Evolutionary conservation across 2,797 vertebrate species (phyloP), one percentile per base, ranked within the genome.

Genomic region (Hydrocynus forskahlii): DNA sequence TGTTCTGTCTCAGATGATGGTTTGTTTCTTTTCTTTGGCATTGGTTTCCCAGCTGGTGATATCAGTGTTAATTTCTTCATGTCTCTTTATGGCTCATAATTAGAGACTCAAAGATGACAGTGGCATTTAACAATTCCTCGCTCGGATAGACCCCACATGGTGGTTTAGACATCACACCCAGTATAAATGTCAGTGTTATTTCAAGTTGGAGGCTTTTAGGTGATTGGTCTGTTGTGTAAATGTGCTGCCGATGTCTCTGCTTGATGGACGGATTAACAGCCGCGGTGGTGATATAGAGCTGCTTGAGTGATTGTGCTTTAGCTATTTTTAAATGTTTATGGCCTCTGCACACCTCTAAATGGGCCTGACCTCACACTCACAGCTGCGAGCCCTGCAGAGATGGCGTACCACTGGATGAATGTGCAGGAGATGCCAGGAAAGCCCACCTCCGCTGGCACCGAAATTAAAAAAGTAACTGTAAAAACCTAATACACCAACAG

Each of bases 271-370:
- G 71, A 74, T 81, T 79, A 76, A 82, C 21, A 45, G 6, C 43
- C 43, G 5, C 7, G 38, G 48, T 78, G 55, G 52, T 59, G 74
- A 29, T 73, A 75, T 73, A 7, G 45, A 76, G 62, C 40, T 75
- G 64, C 77, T 43, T 50, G 16, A 70, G 75, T 60, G 81, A 74
- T 71, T 66, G 54, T 52, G 76, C 79, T 75, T 78, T 55, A 21
- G 76, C 75, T 85, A 85, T 86, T 87, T 86, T 86, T 83, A 84
- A 78, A 78, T 45, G 72, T 81, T 85, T 87, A 85, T 52, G 17
- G 78, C 81, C 66, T 76, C 45, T 71, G 25, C 7, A 62, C 55
- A 69, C 77, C 67, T 81, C 64, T 63, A 86, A 86, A 86, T 43
- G 76, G 59, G 75, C 57, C 72, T 71, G 69, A 66, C 59, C 67